Evolutionary conservation across 1,140 invertebrate species (phyloP).

Genomic region (Lamellibrachia luymesi): DNA sequence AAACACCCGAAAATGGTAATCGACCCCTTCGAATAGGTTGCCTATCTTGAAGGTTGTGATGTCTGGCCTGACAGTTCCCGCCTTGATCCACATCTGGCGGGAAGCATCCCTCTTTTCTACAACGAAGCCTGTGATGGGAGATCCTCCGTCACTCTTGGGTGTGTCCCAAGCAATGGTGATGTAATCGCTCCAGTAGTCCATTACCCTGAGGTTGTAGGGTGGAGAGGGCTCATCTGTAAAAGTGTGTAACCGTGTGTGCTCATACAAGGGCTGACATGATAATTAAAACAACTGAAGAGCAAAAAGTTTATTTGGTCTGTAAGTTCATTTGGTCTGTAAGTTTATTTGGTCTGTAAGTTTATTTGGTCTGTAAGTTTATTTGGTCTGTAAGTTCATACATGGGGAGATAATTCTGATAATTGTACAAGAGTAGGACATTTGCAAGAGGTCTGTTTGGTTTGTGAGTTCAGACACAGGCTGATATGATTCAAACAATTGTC

Average conservation of each 20-base stretch:
- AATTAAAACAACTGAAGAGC: too few relatives aligned
- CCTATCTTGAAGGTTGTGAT: conserved; percentile 60
- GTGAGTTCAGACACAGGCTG: too few relatives aligned
- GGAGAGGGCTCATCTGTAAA: conserved; percentile 28
- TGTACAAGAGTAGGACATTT: too few relatives aligned
- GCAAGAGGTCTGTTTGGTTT: too few relatives aligned
- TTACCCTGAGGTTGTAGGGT: conserved; percentile 83
- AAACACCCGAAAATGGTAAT: conserved; percentile 92
- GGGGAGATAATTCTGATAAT: too few relatives aligned
- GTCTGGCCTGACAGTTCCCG: conserved; percentile 47
- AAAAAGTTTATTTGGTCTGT: too few relatives aligned
- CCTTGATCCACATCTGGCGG: conserved; percentile 83
- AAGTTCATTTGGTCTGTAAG: too few relatives aligned
- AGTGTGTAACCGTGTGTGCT: not conserved
- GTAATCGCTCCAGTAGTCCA: conserved; percentile 80
- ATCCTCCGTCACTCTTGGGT: conserved; percentile 65
- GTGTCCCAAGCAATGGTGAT: conserved; percentile 84
- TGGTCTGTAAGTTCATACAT: too few relatives aligned
- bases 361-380: too few relatives aligned
- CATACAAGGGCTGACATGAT: too few relatives aligned
- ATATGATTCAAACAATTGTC: too few relatives aligned
- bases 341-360: too few relatives aligned
- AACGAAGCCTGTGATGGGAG: conserved; percentile 73
- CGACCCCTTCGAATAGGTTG: conserved; percentile 83
- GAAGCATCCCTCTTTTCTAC: conserved; percentile 61